Evolutionary conservation across 2,113 vertebrate species (phyloP).

Genomic region (Empidonax traillii): DNA sequence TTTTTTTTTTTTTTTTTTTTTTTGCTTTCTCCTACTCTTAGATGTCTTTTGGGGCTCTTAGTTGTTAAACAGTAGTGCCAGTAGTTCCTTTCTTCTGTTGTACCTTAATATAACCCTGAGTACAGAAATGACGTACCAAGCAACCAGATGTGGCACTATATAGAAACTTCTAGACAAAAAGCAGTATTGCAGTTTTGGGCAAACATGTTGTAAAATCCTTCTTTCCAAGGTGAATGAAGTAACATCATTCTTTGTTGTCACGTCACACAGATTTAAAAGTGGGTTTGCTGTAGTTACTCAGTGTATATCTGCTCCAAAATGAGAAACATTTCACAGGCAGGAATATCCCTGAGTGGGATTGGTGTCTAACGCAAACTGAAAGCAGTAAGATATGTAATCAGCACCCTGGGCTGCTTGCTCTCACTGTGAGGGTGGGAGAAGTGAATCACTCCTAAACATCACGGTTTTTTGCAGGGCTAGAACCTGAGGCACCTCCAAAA

Average conservation of each 20-base stretch:
- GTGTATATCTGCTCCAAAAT: not conserved
- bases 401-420: not conserved
- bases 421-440: not conserved
- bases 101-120: not conserved
- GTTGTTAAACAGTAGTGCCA: not conserved
- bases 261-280: not conserved
- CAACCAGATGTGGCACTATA: not conserved
- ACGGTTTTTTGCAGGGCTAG: slow-evolving; percentile 64
- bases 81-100: not conserved
- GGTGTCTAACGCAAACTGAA: not conserved
- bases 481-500: not conserved
- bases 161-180: not conserved
- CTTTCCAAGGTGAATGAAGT: not conserved
- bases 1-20: not conserved
- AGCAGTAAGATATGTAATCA: rapidly evolving
- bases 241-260: not conserved
- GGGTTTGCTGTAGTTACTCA: not conserved
- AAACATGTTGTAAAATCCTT: not conserved
- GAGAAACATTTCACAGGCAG: not conserved
- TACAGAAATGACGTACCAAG: not conserved
- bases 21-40: not conserved
- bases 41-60: not conserved
- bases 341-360: not conserved
- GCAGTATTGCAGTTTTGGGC: not conserved
- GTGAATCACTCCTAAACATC: not conserved